Evolutionary conservation across 2,797 vertebrate species (phyloP), one percentile per base, ranked within the genome.

Genomic region (Neopelma chrysocephalum): DNA sequence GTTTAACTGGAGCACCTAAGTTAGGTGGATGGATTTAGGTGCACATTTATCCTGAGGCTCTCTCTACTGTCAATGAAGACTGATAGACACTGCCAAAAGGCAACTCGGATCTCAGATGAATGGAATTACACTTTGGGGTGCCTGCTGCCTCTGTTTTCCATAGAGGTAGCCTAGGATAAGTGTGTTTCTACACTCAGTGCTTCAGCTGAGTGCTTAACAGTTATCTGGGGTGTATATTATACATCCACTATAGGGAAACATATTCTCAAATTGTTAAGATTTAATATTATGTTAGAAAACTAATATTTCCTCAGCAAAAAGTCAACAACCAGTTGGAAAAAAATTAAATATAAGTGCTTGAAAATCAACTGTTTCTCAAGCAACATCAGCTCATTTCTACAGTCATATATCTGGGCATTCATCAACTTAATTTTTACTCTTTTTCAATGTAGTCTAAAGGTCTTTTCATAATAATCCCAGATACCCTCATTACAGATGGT

Each of bases 1-100:
- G 15, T 92, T 94, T 82, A 90, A 92, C 88, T 82, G 62, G 23
- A 92, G 56, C 47, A 92, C 86, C 77, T 42, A 60, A 87, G 86
- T 86, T 66, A 87, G 77, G 86, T 73, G 73, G 43, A 76, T 76
- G 72, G 85, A 91, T 95, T 94, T 95, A 95, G 51, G 70, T 51
- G 70, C 87, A 72, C 26, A 15, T 93, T 92, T 93, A 36, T 94
- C 83, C 70, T 0, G 8, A 69, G 80, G 54, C 65, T 82, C 40
- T 93, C 73, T 82, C 5, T 82, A 42, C 23, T 72, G 66, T 70
- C 93, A 70, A 20, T 62, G 88, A 90, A 93, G 86, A 94, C 51
- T 58, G 77, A 93, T 61, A 70, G 36, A 38, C 54, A 76, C 54
- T 84, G 66, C 54, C 90, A 92, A 93, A 90, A 93, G 31, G 58